Conservation (phyloP, 2,797 vertebrate genomes). For the Myripristis jacobus region DNA sequence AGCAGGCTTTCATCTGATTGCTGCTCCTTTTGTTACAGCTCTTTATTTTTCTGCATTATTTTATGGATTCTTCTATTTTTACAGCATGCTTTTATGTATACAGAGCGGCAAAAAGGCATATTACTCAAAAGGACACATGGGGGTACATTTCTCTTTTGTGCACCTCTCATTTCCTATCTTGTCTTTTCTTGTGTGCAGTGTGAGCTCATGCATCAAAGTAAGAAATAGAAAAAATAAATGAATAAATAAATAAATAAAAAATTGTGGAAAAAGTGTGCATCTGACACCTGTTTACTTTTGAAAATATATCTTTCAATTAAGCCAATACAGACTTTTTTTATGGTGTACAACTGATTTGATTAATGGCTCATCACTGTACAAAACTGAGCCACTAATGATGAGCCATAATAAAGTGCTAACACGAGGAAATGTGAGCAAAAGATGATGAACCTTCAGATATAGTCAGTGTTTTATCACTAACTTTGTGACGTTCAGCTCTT, state of each 20-base stretch:
- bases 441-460: not conserved
- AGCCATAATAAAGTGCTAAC: not conserved
- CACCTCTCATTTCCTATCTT: no score
- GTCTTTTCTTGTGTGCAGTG: no score
- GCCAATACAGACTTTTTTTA: no score
- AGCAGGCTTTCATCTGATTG: not conserved
- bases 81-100: not conserved
- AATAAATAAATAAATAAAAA: no score
- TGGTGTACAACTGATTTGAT: not conserved
- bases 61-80: not conserved
- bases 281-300: no score
- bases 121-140: no score
- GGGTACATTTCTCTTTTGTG: no score
- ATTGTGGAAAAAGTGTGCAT: no score
- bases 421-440: not conserved
- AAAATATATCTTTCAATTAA: not conserved
- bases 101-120: no score
- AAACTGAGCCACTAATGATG: not conserved
- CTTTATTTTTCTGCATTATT: not conserved
- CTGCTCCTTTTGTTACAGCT: slow-evolving; percentile 12
- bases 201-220: no score
- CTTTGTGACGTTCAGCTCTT: not conserved
- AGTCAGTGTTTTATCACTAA: not conserved
- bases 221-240: no score
- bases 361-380: not conserved